Evolutionary conservation across 2,888 invertebrate species (phyloP).

Genomic region (Caradrina kadenii): DNA sequence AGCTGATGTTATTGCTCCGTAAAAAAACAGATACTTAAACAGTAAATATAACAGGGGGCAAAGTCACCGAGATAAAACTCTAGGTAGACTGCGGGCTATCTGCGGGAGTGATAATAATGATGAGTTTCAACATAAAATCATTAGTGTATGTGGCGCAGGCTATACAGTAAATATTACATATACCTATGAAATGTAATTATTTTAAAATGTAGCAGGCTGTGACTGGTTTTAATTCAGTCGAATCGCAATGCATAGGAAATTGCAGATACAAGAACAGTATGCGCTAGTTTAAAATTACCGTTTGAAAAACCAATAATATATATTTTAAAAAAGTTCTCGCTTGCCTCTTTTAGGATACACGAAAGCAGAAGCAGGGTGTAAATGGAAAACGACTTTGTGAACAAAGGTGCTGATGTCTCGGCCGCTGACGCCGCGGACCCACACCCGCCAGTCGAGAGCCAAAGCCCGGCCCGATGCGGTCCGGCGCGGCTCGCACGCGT

Average conservation of each 20-base stretch:
- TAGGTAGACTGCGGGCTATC: conserved; percentile 75
- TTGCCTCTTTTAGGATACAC: conserved; percentile 87
- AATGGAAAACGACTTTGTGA: conserved; percentile 87
- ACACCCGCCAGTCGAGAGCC: conserved; percentile 87
- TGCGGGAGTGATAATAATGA: conserved; percentile 76
- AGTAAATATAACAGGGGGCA: conserved; percentile 63
- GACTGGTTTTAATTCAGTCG: not conserved
- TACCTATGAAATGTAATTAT: not conserved
- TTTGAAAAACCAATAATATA: not conserved
- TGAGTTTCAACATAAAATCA: conserved; percentile 71
- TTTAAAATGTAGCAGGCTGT: not conserved
- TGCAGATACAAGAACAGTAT: not conserved
- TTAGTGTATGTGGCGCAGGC: conserved; percentile 40
- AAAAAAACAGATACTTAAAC: conserved; percentile 59
- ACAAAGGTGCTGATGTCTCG: conserved; percentile 86
- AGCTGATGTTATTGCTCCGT: conserved; percentile 65
- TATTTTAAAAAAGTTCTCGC: not conserved
- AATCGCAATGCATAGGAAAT: not conserved
- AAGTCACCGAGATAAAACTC: conserved; percentile 71
- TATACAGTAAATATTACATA: conserved; percentile 33
- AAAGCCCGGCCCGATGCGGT: conserved; percentile 82
- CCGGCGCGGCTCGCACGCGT: conserved; percentile 84
- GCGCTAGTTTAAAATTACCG: not conserved
- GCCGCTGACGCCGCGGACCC: conserved; percentile 85
- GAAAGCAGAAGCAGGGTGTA: conserved; percentile 84